Evolutionary conservation across 2,113 vertebrate species (phyloP).

Genomic region (Salvelinus sp.): DNA sequence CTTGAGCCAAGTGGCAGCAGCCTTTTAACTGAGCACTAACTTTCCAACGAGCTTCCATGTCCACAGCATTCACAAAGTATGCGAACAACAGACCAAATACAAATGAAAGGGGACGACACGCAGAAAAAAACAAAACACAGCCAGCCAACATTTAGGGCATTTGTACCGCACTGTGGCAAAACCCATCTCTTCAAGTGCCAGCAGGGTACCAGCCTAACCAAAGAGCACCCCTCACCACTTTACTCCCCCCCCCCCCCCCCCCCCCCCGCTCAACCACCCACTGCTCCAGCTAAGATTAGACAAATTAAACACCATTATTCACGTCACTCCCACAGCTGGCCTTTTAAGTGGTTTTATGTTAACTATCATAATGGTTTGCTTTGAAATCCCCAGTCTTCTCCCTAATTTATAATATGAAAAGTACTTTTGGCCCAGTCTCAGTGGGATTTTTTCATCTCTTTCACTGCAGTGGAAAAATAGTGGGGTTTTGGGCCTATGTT

Average conservation of each 20-base stretch:
- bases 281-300: slow-evolving; percentile 75
- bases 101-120: slow-evolving; percentile 29
- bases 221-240: neutral
- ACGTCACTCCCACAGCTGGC: slow-evolving; percentile 72
- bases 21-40: neutral
- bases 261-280: slow-evolving; percentile 19
- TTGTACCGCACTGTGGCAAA: neutral
- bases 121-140: slow-evolving; percentile 43
- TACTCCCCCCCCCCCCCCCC: too few relatives aligned
- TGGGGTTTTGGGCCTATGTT: slow-evolving; percentile 29
- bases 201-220: too few relatives aligned
- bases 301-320: slow-evolving; percentile 76
- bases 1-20: slow-evolving; percentile 10
- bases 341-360: slow-evolving; percentile 76
- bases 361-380: slow-evolving; percentile 76
- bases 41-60: slow-evolving; percentile 3
- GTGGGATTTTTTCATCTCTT: slow-evolving; percentile 50
- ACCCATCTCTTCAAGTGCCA: slow-evolving; percentile 4
- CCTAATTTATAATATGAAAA: slow-evolving; percentile 69
- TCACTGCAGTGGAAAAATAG: slow-evolving; percentile 45
- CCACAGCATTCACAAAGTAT: neutral
- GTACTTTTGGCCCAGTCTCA: slow-evolving; percentile 45
- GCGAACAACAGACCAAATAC: slow-evolving; percentile 20
- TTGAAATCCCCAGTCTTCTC: slow-evolving; percentile 73
- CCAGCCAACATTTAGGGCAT: slow-evolving; percentile 44